Percentiles rank a stretch among this genome's conserved stretches.
Evolutionary conservation across 2,888 invertebrate genomes (phyloP).

Genomic region (Eupithecia tripunctaria): DNA sequence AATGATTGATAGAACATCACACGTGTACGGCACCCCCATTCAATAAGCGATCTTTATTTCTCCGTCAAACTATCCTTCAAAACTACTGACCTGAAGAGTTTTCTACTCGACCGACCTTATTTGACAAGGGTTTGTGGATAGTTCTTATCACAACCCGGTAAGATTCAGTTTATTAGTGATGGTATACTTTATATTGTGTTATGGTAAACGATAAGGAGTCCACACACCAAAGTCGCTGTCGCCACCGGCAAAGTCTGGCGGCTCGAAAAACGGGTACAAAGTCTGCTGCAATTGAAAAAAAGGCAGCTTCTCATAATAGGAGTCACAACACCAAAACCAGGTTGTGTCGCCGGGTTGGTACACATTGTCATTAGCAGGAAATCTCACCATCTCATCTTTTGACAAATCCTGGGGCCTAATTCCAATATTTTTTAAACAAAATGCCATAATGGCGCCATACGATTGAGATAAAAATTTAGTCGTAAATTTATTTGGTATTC

Average conservation of each 20-base stretch:
- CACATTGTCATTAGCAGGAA: neutral
- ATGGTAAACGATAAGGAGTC: neutral
- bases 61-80: slow-evolving; percentile 7
- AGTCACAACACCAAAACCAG: neutral
- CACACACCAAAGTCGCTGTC: neutral
- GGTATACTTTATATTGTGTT: neutral
- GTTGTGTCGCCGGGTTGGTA: neutral
- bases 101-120: slow-evolving; percentile 29
- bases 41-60: neutral
- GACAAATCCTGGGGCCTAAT: neutral
- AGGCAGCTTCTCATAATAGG: too few relatives aligned
- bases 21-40: neutral
- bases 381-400: neutral
- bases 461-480: too few relatives aligned
- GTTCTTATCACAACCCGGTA: neutral
- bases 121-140: slow-evolving; percentile 38
- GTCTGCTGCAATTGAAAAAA: too few relatives aligned
- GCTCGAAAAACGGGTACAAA: too few relatives aligned
- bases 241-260: neutral
- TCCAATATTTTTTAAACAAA: too few relatives aligned
- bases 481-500: too few relatives aligned
- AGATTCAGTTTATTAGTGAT: neutral
- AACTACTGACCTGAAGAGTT: slow-evolving; percentile 31
- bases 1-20: too few relatives aligned
- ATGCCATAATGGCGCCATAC: too few relatives aligned